These are phyloP conservation scores for Coleophora flavipennella DNA, from an alignment of 2,888 invertebrate species.

Conservation along the genomic window DNA sequence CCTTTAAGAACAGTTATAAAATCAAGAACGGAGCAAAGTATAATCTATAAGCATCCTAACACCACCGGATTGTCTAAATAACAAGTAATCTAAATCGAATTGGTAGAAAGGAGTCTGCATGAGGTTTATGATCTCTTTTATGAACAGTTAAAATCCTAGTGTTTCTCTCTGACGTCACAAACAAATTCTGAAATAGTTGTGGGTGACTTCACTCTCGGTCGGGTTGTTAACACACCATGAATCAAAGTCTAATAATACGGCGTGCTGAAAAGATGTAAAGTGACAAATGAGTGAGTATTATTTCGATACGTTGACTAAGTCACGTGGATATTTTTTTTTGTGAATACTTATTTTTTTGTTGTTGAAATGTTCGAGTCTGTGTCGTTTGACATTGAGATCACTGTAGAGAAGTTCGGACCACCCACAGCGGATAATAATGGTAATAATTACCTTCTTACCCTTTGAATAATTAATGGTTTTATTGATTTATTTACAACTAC, in stretches of 20 bases:
- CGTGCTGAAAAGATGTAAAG: conserved; percentile 39
- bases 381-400: conserved; percentile 38
- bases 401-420: conserved; percentile 26
- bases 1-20: too few species aligned
- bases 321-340: too few species aligned
- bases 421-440: too few species aligned
- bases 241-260: conserved; percentile 56
- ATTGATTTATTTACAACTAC: too few species aligned
- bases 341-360: conserved; percentile 15
- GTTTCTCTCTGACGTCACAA: conserved; percentile 50
- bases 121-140: conserved; percentile 21
- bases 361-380: conserved; percentile 31
- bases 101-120: conserved; percentile 2
- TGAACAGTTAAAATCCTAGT: conserved; percentile 31
- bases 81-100: too few species aligned
- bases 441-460: too few species aligned
- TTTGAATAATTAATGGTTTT: too few species aligned
- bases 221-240: conserved; percentile 38
- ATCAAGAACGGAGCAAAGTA: too few species aligned
- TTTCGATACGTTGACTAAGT: conserved; percentile 21
- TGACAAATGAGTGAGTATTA: conserved; percentile 40
- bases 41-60: too few species aligned
- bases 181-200: conserved; percentile 36
- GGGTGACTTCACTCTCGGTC: conserved; percentile 33
- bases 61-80: too few species aligned